A percentile compares a stretch with the other conserved stretches of the same genome.
phyloP scores from a whole-genome alignment of 2,888 invertebrate genomes.

The Candidula unifasciata region DNA sequence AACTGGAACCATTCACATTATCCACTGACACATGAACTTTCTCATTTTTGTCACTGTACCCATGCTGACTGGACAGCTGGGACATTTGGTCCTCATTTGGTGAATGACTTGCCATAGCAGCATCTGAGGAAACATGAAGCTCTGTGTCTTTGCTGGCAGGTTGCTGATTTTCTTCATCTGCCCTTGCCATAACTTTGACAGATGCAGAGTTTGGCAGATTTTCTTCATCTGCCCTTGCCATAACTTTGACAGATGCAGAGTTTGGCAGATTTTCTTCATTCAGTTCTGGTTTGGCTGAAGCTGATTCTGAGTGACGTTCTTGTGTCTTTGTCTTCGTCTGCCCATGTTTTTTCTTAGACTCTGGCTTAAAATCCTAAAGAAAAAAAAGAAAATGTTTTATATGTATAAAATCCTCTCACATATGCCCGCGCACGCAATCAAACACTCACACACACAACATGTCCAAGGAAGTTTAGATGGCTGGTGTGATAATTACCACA shows the following conservation, averaged over 20 bases:
- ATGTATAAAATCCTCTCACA: too few species aligned
- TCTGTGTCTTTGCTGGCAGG: neutral
- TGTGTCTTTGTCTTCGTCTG: conserved; percentile 55
- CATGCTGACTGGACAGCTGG: too few species aligned
- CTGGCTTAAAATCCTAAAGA: neutral
- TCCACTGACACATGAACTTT: too few species aligned
- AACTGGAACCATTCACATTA: too few species aligned
- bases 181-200: conserved; percentile 18
- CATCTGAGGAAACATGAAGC: neutral
- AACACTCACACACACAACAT: too few species aligned
- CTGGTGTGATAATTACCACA: too few species aligned
- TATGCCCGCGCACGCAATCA: too few species aligned
- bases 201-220: conserved; percentile 36
- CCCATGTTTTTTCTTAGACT: conserved; percentile 1
- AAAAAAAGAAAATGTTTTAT: neutral
- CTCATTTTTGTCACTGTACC: too few species aligned
- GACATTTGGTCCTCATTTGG: too few species aligned
- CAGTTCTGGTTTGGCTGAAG: conserved; percentile 25
- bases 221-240: conserved; percentile 26
- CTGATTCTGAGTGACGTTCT: conserved; percentile 56
- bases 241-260: too few species aligned
- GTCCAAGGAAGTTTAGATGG: too few species aligned
- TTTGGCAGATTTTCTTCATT: conserved; percentile 48
- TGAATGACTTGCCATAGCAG: too few species aligned
- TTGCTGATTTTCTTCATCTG: conserved; percentile 43